Conservation (phyloP, 2,888 invertebrate genomes). For the Eutolmus rufibarbis region DNA sequence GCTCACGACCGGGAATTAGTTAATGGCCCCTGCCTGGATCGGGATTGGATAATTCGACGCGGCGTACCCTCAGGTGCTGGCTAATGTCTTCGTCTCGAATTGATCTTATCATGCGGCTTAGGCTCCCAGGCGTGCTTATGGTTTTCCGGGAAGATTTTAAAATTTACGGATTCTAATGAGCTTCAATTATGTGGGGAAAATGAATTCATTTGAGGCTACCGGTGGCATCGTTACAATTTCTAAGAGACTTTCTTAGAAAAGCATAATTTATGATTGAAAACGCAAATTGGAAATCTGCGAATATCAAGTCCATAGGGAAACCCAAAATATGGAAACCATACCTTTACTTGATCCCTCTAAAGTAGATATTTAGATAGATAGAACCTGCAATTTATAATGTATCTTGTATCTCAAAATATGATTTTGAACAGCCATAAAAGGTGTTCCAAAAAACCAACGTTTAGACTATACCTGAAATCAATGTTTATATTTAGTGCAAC, state of each 20-base stretch:
- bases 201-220: background rate
- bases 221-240: background rate
- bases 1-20: background rate
- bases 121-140: background rate
- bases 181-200: background rate
- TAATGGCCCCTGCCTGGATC: background rate
- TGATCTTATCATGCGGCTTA: background rate
- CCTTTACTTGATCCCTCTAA: too few species aligned
- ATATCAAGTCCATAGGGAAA: background rate
- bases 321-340: too few species aligned
- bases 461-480: too few species aligned
- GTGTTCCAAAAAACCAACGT: too few species aligned
- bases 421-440: too few species aligned
- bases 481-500: too few species aligned
- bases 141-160: background rate
- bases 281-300: background rate
- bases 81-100: background rate
- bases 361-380: too few species aligned
- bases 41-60: background rate
- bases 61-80: background rate
- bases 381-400: too few species aligned
- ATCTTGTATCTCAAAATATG: too few species aligned
- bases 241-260: background rate
- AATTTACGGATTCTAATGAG: background rate
- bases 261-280: background rate